These are phyloP conservation scores for Athalia rosae DNA, from an alignment of 2,888 invertebrate species.

Conservation along the genomic window DNA sequence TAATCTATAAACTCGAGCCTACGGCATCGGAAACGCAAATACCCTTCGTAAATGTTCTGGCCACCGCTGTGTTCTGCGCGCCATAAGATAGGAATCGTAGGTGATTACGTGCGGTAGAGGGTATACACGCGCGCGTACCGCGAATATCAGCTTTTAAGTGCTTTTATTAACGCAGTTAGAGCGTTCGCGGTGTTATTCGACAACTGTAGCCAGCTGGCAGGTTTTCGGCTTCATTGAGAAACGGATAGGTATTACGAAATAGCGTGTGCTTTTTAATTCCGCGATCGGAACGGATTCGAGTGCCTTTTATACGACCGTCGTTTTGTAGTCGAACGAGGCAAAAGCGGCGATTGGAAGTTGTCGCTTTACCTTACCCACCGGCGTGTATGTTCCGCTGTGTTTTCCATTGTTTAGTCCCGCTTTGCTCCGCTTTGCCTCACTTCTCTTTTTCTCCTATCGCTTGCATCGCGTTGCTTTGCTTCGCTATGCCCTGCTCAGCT, in stretches of 20 bases:
- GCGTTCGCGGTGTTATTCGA: slow-evolving; percentile 25
- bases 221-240: slow-evolving; percentile 25
- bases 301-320: not conserved
- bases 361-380: not conserved
- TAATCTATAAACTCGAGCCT: not conserved
- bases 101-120: too few species aligned
- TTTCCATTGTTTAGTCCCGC: slow-evolving; percentile 9
- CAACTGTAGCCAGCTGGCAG: slow-evolving; percentile 38
- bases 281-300: slow-evolving; percentile 21
- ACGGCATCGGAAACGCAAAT: not conserved
- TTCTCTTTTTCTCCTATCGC: not conserved
- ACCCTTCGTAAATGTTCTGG: not conserved
- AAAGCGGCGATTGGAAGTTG: slow-evolving; percentile 8
- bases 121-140: too few species aligned
- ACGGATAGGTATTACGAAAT: slow-evolving; percentile 24
- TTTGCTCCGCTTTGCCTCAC: slow-evolving; percentile 19
- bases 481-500: not conserved
- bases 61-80: not conserved
- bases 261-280: slow-evolving; percentile 5
- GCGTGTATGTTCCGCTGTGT: not conserved
- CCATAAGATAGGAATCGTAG: slow-evolving; percentile 1
- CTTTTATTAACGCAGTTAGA: slow-evolving; percentile 35
- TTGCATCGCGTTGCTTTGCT: not conserved
- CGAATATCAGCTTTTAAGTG: slow-evolving; percentile 39
- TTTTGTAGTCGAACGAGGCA: not conserved